A percentile compares a stretch with the other conserved stretches of the same genome.
Conservation (phyloP, 2,113 vertebrate species). For the Oncorhynchus masou region DNA sequence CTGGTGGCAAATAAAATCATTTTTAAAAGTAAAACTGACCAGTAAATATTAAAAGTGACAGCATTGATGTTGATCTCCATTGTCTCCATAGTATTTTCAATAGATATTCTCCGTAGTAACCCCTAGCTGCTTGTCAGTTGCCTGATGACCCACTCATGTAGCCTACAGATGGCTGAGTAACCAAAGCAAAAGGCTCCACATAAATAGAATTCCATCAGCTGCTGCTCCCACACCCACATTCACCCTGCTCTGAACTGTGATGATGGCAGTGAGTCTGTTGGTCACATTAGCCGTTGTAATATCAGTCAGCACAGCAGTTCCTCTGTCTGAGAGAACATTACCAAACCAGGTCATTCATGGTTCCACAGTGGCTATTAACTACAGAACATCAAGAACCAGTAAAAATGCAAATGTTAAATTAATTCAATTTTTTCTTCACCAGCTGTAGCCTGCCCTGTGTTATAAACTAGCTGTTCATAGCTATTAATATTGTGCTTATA, state of each 20-base stretch:
- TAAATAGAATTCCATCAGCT: neutral
- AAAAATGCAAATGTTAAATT: neutral
- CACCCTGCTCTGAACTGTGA: neutral
- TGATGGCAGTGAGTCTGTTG: neutral
- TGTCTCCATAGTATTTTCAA: too few species aligned
- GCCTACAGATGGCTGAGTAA: neutral
- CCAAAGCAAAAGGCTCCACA: neutral
- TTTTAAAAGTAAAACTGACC: neutral
- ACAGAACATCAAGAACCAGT: neutral
- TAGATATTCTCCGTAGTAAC: neutral
- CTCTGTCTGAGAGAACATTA: neutral
- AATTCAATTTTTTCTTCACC: neutral
- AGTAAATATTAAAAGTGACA: neutral
- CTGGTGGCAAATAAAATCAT: neutral
- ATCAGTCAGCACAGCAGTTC: neutral
- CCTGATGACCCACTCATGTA: neutral
- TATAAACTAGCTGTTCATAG: neutral
- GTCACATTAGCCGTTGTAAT: neutral
- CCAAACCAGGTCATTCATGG: neutral
- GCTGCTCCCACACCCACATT: neutral
- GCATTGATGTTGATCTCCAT: neutral
- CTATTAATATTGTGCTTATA: neutral
- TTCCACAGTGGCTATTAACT: neutral
- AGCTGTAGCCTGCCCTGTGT: neutral
- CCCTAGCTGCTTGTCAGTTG: neutral